A percentile compares a stretch with the other conserved stretches of the same genome.
phyloP scores from a whole-genome alignment of 2,888 invertebrate species.

The Erpobdella octoculata region DNA sequence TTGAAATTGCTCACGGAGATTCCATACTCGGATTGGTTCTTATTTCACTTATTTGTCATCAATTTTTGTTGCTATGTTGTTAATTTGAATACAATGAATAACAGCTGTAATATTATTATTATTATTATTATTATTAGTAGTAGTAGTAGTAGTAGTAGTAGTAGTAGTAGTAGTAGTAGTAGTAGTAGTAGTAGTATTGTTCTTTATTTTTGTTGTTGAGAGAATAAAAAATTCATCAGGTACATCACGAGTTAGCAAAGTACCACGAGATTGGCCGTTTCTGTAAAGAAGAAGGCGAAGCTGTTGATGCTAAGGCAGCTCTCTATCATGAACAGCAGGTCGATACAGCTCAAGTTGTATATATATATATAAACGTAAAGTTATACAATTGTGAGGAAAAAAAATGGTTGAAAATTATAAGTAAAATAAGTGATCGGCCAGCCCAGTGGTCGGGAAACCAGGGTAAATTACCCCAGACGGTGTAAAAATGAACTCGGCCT shows the following conservation, averaged over 20 bases:
- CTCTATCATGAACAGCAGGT: slow-evolving; percentile 53
- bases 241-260: slow-evolving; percentile 57
- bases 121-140: too few species aligned
- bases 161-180: too few species aligned
- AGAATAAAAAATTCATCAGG: slow-evolving; percentile 40
- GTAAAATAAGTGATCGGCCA: too few species aligned
- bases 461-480: too few species aligned
- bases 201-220: background rate
- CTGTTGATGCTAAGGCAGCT: slow-evolving; percentile 56
- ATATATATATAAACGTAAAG: background rate
- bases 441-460: too few species aligned
- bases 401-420: too few species aligned
- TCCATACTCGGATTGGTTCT: slow-evolving; percentile 55
- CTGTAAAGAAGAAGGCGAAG: slow-evolving; percentile 42
- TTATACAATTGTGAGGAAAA: background rate
- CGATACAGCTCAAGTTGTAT: background rate
- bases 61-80: too few species aligned
- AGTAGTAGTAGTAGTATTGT: too few species aligned
- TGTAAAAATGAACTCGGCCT: too few species aligned
- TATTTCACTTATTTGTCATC: background rate
- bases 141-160: too few species aligned
- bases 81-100: too few species aligned
- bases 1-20: slow-evolving; percentile 40
- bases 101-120: too few species aligned
- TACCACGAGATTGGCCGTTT: slow-evolving; percentile 58